Conservation (phyloP, 1,140 invertebrate genomes). For the Caenorhabditis brenneri region DNA sequence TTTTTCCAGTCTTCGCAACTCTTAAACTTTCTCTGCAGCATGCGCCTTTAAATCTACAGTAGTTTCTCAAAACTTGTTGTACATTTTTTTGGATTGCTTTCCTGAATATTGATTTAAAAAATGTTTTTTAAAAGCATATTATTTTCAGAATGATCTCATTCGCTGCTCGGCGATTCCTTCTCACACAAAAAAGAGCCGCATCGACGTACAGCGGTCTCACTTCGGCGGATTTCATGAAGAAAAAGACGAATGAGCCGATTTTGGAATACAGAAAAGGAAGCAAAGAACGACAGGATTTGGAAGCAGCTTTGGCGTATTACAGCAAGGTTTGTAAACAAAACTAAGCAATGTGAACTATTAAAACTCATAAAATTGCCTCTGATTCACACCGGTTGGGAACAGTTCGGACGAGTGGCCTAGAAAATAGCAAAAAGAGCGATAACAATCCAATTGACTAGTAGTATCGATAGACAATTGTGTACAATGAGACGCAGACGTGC, state of each 20-base stretch:
- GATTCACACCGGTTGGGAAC: too few species aligned
- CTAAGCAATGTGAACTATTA: too few species aligned
- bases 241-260: constrained; percentile 74
- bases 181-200: not conserved
- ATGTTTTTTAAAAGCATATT: not conserved
- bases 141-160: not conserved
- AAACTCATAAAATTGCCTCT: not conserved
- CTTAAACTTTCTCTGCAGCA: not conserved
- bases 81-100: not conserved
- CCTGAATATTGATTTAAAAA: too few species aligned
- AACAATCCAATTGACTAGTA: constrained; percentile 43
- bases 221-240: constrained; percentile 70
- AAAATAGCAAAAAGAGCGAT: not conserved
- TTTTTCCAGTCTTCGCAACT: not conserved
- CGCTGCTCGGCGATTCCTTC: not conserved
- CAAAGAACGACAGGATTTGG: constrained; percentile 77
- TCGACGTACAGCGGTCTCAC: constrained; percentile 63
- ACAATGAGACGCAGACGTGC: constrained; percentile 25
- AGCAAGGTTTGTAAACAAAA: too few species aligned
- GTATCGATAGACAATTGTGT: not conserved
- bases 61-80: not conserved
- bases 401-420: constrained; percentile 1
- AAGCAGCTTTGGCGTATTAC: constrained; percentile 75
- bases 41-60: not conserved
- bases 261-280: constrained; percentile 81